phyloP scores from a whole-genome alignment of 2,113 vertebrate species.

The Potamarius usumacintae region DNA sequence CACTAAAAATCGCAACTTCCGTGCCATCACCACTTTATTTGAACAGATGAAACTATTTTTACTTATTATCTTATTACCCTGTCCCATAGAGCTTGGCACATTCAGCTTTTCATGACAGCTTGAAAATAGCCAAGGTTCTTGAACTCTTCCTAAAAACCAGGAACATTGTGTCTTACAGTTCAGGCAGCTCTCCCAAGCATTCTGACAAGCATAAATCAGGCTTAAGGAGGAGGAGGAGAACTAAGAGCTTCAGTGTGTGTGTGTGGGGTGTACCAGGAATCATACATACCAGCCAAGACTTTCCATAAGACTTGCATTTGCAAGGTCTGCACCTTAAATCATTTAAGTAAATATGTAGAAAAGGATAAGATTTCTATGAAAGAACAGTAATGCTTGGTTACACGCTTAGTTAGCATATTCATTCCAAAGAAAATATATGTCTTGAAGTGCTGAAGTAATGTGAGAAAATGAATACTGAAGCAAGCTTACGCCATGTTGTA shows the following conservation, averaged over 20 bases:
- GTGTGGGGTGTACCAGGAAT: background rate
- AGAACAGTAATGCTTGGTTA: conserved; percentile 19
- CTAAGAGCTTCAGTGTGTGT: conserved; percentile 14
- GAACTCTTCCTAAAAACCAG: background rate
- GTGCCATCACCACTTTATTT: background rate
- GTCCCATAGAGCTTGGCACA: too few relatives aligned
- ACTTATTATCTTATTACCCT: background rate
- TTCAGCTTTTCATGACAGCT: too few relatives aligned
- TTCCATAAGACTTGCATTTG: background rate
- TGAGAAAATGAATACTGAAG: background rate
- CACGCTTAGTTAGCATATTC: background rate
- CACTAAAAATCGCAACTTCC: background rate
- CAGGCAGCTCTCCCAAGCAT: background rate
- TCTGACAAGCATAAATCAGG: conserved; percentile 14
- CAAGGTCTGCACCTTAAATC: background rate
- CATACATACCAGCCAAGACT: background rate
- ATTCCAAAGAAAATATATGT: conserved; percentile 26
- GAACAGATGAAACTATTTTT: background rate
- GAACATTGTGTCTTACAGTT: conserved; percentile 6
- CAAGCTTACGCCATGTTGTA: background rate
- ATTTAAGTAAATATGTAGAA: background rate
- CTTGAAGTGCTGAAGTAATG: conserved; percentile 15
- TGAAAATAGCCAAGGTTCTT: background rate
- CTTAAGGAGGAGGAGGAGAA: background rate
- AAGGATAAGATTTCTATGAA: background rate